Evolutionary conservation across 2,888 invertebrate species (phyloP).

Genomic region (Reticulitermes lucifugus): DNA sequence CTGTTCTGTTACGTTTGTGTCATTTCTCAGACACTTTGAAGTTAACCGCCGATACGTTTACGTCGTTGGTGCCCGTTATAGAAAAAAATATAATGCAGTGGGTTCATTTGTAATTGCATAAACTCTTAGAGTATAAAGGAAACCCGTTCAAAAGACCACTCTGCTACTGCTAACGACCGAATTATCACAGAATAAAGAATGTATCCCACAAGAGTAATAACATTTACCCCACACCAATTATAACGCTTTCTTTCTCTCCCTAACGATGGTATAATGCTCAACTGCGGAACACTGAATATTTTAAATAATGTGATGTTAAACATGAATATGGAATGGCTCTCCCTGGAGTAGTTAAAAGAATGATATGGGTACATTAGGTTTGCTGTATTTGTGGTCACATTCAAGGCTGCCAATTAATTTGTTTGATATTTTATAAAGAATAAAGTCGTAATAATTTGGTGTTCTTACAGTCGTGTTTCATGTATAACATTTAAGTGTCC

Average conservation of each 20-base stretch:
- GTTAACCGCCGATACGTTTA: neutral
- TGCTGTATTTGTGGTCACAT: neutral
- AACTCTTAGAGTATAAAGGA: neutral
- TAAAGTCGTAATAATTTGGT: too few species aligned
- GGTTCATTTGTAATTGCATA: constrained; percentile 12
- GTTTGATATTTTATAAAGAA: too few species aligned
- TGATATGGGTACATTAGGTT: too few species aligned
- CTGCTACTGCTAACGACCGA: neutral
- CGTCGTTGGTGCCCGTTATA: neutral
- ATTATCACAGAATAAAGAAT: constrained; percentile 1
- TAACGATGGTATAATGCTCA: neutral
- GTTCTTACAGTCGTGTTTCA: too few species aligned
- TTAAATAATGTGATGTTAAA: neutral
- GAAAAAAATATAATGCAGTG: neutral
- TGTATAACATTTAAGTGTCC: too few species aligned
- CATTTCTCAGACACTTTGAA: neutral
- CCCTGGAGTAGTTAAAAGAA: neutral
- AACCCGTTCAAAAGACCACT: neutral
- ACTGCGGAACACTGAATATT: neutral
- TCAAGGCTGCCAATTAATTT: neutral
- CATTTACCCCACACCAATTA: neutral
- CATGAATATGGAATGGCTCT: neutral
- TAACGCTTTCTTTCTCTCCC: neutral
- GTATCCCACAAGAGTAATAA: neutral
- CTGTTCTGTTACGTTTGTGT: neutral